Evolutionary conservation across 2,113 vertebrate species (phyloP).

Genomic region (Hippocampus comes): DNA sequence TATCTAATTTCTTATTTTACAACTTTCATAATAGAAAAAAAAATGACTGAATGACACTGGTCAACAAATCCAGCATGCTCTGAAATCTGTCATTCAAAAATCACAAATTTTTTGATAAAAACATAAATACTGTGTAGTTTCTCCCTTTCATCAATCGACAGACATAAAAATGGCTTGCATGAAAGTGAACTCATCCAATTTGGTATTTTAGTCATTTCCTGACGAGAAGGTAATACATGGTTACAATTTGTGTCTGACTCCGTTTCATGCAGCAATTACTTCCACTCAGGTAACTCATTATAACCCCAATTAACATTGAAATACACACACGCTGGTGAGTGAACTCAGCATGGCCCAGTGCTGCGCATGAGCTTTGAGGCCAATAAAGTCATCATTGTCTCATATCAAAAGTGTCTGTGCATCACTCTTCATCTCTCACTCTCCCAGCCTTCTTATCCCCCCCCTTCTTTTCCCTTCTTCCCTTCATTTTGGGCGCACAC

Average conservation of each 20-base stretch:
- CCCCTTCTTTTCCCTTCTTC: conserved; percentile 23
- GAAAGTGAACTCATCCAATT: not conserved
- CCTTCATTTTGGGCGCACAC: conserved; percentile 36
- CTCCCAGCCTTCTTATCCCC: not conserved
- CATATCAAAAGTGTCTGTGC: conserved; percentile 2
- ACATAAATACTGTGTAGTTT: not conserved
- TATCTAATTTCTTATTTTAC: no score
- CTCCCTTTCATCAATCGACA: not conserved
- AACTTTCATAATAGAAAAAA: no score
- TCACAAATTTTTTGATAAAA: not conserved
- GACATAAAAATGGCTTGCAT: not conserved
- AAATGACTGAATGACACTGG: no score
- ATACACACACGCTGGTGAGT: conserved; percentile 1
- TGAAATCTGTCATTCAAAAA: not conserved
- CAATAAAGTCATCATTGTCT: conserved; percentile 22
- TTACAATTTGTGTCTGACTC: conserved; percentile 5
- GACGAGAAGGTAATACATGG: not conserved
- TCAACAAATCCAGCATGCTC: no score
- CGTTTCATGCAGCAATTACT: not conserved
- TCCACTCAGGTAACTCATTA: conserved; percentile 7
- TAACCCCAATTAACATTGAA: conserved; percentile 10
- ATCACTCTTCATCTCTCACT: conserved; percentile 5
- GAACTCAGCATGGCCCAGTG: not conserved
- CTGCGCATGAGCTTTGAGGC: conserved; percentile 16
- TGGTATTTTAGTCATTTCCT: not conserved